Conservation (phyloP, 1,140 invertebrate species). For the Centruroides vittatus region DNA sequence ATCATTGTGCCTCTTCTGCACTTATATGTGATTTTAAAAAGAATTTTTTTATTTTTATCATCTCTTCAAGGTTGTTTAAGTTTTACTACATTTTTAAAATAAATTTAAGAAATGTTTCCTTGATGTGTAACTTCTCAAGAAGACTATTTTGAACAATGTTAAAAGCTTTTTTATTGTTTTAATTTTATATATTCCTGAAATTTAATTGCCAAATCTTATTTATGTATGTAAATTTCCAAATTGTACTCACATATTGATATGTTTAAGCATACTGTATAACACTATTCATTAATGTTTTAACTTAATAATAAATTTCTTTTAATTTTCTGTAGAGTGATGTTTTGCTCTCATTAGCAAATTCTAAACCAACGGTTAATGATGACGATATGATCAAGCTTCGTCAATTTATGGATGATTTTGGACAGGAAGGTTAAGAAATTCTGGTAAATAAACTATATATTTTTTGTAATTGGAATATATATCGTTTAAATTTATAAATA, state of each 20-base stretch:
- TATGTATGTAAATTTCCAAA: neutral
- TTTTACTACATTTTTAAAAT: no score
- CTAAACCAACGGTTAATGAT: slow-evolving; percentile 96
- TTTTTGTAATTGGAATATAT: no score
- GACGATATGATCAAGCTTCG: slow-evolving; percentile 86
- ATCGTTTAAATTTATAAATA: no score
- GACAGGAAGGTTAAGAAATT: slow-evolving; percentile 77
- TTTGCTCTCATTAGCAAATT: slow-evolving; percentile 74
- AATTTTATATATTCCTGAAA: neutral
- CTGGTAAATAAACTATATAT: neutral
- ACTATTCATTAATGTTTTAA: neutral
- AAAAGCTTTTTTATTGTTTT: no score
- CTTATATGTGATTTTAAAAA: no score
- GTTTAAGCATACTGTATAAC: neutral
- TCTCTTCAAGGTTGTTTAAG: no score
- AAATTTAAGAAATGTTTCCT: no score
- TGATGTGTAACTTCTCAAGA: no score
- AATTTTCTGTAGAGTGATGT: slow-evolving; percentile 63
- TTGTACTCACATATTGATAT: neutral
- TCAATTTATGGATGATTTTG: slow-evolving; percentile 96
- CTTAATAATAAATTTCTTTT: neutral
- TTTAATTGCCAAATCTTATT: neutral
- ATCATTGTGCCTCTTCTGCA: no score
- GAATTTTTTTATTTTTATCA: no score
- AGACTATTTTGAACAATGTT: no score